Evolutionary conservation across 1,140 invertebrate species (phyloP).

Genomic region (Brachionus manjavacas): DNA sequence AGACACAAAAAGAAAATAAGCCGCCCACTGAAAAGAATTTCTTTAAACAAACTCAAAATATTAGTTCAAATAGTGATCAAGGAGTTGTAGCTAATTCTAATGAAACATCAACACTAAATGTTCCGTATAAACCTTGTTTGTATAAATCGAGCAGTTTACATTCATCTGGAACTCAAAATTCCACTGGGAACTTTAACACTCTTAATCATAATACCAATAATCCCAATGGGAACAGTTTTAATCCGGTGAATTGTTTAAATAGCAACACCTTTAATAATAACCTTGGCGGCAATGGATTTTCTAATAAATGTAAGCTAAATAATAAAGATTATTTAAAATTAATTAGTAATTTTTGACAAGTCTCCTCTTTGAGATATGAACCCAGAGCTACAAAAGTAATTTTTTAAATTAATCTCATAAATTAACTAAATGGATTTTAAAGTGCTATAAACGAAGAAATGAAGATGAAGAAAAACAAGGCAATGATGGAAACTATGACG

Average conservation of each 20-base stretch:
- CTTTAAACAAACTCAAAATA: not conserved
- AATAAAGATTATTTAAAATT: not conserved
- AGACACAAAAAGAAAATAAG: conserved; percentile 8
- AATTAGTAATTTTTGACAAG: not conserved
- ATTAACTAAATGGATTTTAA: not conserved
- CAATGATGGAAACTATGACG: not conserved
- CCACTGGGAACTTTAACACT: not conserved
- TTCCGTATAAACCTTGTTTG: not conserved
- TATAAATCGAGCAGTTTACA: not conserved
- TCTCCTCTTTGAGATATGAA: conserved; percentile 34
- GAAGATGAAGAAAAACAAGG: conserved; percentile 27
- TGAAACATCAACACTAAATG: not conserved
- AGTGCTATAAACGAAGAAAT: conserved; percentile 40
- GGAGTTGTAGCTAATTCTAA: not conserved
- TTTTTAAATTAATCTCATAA: not conserved
- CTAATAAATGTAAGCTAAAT: conserved; percentile 1
- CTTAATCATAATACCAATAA: not conserved
- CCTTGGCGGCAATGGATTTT: not conserved
- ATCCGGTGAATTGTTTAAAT: not conserved
- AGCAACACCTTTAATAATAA: not conserved
- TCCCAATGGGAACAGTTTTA: not conserved
- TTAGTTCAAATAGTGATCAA: not conserved
- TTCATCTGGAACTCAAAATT: not conserved
- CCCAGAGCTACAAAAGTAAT: conserved; percentile 17
- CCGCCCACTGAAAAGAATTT: not conserved